phyloP scores from a whole-genome alignment of 2,113 vertebrate genomes.

The Nycticryphes semicollaris region DNA sequence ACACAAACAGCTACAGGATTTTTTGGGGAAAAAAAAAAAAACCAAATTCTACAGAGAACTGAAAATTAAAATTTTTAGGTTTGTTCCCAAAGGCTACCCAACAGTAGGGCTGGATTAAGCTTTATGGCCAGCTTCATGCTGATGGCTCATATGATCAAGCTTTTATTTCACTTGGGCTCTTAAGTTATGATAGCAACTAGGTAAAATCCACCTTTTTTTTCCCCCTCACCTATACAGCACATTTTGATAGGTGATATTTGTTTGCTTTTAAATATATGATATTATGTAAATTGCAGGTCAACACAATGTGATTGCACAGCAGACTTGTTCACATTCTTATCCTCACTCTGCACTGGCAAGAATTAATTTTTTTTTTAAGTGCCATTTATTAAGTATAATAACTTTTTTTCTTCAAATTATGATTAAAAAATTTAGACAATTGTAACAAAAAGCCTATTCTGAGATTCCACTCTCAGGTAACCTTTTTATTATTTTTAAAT shows the following conservation, averaged over 20 bases:
- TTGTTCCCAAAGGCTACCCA: neutral
- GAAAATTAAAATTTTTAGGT: neutral
- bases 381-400: neutral
- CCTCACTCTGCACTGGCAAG: neutral
- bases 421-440: neutral
- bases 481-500: neutral
- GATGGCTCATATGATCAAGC: neutral
- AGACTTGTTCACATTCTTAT: neutral
- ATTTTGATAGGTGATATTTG: neutral
- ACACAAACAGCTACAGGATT: neutral
- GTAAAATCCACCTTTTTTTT: neutral
- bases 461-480: neutral
- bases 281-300: neutral
- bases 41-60: neutral
- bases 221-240: neutral
- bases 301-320: neutral
- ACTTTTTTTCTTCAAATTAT: neutral
- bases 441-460: neutral
- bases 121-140: neutral
- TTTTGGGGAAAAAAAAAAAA: fast-evolving
- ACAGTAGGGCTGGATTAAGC: neutral
- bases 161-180: neutral
- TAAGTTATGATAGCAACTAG: neutral
- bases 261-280: neutral
- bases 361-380: neutral